Evolutionary conservation across 2,797 vertebrate genomes (phyloP).

Genomic region (Centroberyx gerrardi): DNA sequence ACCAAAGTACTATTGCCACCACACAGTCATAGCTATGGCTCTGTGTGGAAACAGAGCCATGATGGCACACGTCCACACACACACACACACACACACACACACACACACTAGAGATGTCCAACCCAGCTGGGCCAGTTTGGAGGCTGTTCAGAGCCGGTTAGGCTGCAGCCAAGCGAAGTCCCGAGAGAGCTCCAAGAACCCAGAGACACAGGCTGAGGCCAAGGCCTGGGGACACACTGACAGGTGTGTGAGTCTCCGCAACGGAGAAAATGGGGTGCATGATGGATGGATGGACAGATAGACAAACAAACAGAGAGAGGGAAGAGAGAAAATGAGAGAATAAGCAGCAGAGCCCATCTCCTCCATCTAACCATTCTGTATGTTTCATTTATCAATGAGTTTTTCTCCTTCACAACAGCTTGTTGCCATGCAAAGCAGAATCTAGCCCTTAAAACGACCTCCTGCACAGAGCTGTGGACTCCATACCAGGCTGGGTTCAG

Average conservation of each 20-base stretch:
- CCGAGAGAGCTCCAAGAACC: slow-evolving; percentile 74
- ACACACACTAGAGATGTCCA: slow-evolving; percentile 56
- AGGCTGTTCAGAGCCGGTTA: slow-evolving; percentile 78
- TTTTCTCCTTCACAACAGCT: slow-evolving; percentile 71
- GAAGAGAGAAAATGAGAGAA: slow-evolving; percentile 29
- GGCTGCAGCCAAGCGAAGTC: slow-evolving; percentile 79
- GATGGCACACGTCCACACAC: slow-evolving; percentile 64
- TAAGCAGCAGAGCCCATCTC: slow-evolving; percentile 53
- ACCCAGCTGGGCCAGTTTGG: slow-evolving; percentile 84
- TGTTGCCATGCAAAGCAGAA: slow-evolving; percentile 80
- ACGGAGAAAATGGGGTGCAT: slow-evolving; percentile 10
- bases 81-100: slow-evolving; percentile 41
- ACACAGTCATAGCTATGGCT: slow-evolving; percentile 65
- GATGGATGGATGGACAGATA: slow-evolving; percentile 31
- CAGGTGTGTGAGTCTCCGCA: slow-evolving; percentile 68
- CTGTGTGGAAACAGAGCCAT: slow-evolving; percentile 63
- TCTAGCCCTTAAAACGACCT: slow-evolving; percentile 69
- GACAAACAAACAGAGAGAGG: slow-evolving; percentile 37
- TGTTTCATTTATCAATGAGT: slow-evolving; percentile 82
- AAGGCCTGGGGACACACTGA: slow-evolving; percentile 65
- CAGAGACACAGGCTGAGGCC: slow-evolving; percentile 68
- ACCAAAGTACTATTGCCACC: slow-evolving; percentile 77
- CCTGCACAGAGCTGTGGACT: slow-evolving; percentile 42
- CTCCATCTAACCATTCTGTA: slow-evolving; percentile 60
- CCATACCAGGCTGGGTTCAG: slow-evolving; percentile 45